These are phyloP conservation scores for Calyptommatus sinebrachiatus DNA, from an alignment of 2,113 vertebrate genomes.

Conservation along the genomic window DNA sequence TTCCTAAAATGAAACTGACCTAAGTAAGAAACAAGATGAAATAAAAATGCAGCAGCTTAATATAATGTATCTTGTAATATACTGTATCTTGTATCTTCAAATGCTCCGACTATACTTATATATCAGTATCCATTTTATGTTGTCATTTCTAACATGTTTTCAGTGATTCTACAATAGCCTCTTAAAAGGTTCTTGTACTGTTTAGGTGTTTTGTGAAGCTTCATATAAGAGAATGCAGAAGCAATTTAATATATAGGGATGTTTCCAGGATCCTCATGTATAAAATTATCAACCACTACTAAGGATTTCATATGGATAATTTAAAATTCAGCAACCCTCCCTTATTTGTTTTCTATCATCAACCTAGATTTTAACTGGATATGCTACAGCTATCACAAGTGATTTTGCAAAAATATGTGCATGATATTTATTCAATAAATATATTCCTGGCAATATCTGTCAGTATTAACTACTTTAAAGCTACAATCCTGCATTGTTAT, in stretches of 20 bases:
- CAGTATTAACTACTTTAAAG: neutral
- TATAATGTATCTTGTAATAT: neutral
- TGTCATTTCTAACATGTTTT: neutral
- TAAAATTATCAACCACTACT: neutral
- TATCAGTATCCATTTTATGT: conserved; percentile 18
- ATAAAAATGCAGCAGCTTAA: neutral
- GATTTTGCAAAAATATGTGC: neutral
- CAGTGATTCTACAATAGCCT: neutral
- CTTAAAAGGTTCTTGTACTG: conserved; percentile 3
- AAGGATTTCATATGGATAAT: neutral
- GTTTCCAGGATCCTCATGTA: neutral
- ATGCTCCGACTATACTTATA: neutral
- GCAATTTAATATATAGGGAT: neutral
- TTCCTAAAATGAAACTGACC: neutral
- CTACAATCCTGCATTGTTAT: neutral
- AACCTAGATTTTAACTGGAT: neutral
- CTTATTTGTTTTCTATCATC: neutral
- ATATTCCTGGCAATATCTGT: neutral
- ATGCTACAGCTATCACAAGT: neutral
- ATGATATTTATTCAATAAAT: neutral
- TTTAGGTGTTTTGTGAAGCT: conserved; percentile 11
- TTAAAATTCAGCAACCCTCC: neutral
- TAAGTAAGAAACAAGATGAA: neutral
- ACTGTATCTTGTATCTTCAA: neutral
- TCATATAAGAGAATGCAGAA: conserved; percentile 2